phyloP scores from a whole-genome alignment of 1,140 invertebrate species.

The Drosophila nigrodunni region DNA sequence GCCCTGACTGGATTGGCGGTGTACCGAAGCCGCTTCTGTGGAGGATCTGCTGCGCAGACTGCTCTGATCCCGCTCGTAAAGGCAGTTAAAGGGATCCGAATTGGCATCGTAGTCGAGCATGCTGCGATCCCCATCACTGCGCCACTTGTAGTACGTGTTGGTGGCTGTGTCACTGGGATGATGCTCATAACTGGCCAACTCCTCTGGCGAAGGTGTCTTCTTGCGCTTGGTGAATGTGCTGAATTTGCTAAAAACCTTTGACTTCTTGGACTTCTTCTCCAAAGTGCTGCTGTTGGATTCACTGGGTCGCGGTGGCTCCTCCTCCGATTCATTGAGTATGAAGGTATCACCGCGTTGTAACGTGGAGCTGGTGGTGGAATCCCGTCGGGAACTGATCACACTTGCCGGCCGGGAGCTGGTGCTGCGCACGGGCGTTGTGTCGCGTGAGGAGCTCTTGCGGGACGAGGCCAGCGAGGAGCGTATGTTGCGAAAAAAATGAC shows the following conservation, averaged over 20 bases:
- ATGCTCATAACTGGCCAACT: constrained; percentile 71
- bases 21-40: background rate
- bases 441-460: constrained; percentile 75
- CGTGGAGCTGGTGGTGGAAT: constrained; percentile 66
- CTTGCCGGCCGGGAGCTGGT: constrained; percentile 66
- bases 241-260: constrained; percentile 80
- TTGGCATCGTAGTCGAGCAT: constrained; percentile 78
- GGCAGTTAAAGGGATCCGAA: constrained; percentile 80
- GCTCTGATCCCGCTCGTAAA: constrained; percentile 73
- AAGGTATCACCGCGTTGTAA: constrained; percentile 79
- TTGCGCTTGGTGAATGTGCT: constrained; percentile 82
- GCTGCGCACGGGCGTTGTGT: constrained; percentile 74
- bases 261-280: constrained; percentile 81
- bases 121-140: constrained; percentile 67
- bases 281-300: constrained; percentile 72
- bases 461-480: constrained; percentile 73
- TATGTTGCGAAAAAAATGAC: constrained; percentile 83
- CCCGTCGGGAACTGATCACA: constrained; percentile 67
- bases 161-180: constrained; percentile 81
- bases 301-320: constrained; percentile 46
- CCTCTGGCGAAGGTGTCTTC: constrained; percentile 69
- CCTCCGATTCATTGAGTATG: constrained; percentile 64
- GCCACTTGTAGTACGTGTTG: constrained; percentile 83
- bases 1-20: constrained; percentile 60
- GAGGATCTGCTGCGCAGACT: constrained; percentile 49